Evolutionary conservation across 2,797 vertebrate species (phyloP), one percentile per base, ranked within the genome.

Genomic region (Coilia nasus): DNA sequence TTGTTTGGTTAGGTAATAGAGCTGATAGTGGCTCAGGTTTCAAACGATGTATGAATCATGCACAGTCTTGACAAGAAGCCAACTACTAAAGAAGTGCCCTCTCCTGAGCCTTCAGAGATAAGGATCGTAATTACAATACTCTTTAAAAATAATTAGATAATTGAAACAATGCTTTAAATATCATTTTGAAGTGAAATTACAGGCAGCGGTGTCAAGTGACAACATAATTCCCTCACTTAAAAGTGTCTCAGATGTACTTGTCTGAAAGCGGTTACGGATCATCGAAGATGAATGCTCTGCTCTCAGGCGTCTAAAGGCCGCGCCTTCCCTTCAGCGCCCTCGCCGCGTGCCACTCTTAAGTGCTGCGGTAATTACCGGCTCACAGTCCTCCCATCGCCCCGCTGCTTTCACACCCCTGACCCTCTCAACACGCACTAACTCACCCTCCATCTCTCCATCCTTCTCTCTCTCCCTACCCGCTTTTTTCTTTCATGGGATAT

Each of bases 281-380:
- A 71, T 71, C 35, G 44, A 90, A 90, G 88, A 89, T 80, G 84
- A 90, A 91, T 82, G 85, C 25, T 67, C 85, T 88, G 54, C 12
- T 41, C 60, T 85, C 19, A 88, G 88, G 86, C 85, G 84, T 89
- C 88, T 83, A 64, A 10, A 88, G 60, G 81, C 83, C 47, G 85
- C 90, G 84, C 80, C 46, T 87, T 86, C 81, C 47, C 71, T 81
- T 88, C 23, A 31, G 64, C 84, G 57, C 28, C 28, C 80, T 83
- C 28, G 9, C 50, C 4, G 14, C 9, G 71, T 21, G 35, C 31
- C 15, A 15, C 6, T 15, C 67, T 56, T 60, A 82, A 82, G 31
- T 0, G 17, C 56, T 81, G 62, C 82, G 82, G 54, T 86, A 86
- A 89, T 83, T 88, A 46, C 75, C 0, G 2, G 21, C 46, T 88